Percentiles rank a stretch among this genome's conserved stretches.
phyloP scores from a whole-genome alignment of 1,140 invertebrate genomes.

The Saccostrea cuccullata region DNA sequence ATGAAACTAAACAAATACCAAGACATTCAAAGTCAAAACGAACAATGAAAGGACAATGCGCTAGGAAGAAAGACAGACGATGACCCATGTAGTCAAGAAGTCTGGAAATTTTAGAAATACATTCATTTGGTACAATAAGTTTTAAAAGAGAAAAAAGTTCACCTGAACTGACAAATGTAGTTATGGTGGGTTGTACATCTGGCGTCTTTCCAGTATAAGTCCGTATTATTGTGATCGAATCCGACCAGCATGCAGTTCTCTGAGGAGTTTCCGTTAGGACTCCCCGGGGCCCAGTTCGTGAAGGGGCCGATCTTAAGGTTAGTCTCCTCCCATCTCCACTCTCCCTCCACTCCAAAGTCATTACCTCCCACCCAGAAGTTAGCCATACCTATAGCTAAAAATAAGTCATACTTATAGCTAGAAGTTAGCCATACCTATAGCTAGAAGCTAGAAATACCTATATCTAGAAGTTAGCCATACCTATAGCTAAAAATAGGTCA shows the following conservation, averaged over 20 bases:
- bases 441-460: neutral
- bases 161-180: constrained; percentile 35
- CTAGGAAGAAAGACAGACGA: too few species aligned
- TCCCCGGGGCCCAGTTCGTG: constrained; percentile 41
- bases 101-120: too few species aligned
- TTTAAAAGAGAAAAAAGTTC: too few species aligned
- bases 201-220: constrained; percentile 37
- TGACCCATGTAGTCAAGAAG: too few species aligned
- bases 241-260: constrained; percentile 47
- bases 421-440: neutral
- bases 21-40: too few species aligned
- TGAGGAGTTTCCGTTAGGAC: constrained; percentile 38
- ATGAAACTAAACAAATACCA: too few species aligned
- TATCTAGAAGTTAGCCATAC: neutral
- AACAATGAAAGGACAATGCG: too few species aligned
- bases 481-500: too few species aligned
- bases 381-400: neutral
- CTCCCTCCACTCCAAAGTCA: constrained; percentile 52
- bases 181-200: constrained; percentile 17
- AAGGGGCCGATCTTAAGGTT: constrained; percentile 19
- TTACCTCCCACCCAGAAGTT: constrained; percentile 44
- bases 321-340: constrained; percentile 50
- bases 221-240: constrained; percentile 1
- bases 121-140: too few species aligned
- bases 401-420: neutral